Conservation (phyloP, 2,888 invertebrate species). For the Palloptera scutellata region DNA sequence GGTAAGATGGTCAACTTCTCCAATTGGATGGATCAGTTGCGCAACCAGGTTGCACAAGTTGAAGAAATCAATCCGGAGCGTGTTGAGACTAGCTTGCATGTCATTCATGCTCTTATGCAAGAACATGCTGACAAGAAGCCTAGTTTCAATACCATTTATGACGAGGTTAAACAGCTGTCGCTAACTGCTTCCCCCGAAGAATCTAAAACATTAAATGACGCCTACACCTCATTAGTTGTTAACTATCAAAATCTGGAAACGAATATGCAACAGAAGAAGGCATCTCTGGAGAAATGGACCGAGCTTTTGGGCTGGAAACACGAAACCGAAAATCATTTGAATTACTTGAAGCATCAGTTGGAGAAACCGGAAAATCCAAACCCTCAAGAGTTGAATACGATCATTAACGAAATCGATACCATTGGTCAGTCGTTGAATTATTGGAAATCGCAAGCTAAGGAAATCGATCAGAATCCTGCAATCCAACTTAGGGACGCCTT, state of each 20-base stretch:
- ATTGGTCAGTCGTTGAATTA: slow-evolving; percentile 73
- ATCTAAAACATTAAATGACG: slow-evolving; percentile 75
- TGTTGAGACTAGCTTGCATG: slow-evolving; percentile 80
- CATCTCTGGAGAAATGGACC: slow-evolving; percentile 81
- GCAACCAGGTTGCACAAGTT: slow-evolving; percentile 76
- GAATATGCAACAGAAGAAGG: slow-evolving; percentile 77
- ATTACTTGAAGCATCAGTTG: slow-evolving; percentile 81
- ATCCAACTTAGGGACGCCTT: slow-evolving; percentile 76
- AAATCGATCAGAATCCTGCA: slow-evolving; percentile 74
- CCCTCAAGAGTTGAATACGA: slow-evolving; percentile 74
- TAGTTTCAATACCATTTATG: slow-evolving; percentile 78
- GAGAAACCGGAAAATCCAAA: slow-evolving; percentile 76
- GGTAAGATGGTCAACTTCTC: slow-evolving; percentile 80
- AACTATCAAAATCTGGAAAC: slow-evolving; percentile 81
- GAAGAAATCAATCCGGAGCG: slow-evolving; percentile 84
- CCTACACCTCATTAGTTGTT: slow-evolving; percentile 78
- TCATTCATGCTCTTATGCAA: slow-evolving; percentile 80
- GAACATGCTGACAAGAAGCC: slow-evolving; percentile 87
- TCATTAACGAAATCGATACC: slow-evolving; percentile 75
- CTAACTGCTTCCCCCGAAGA: slow-evolving; percentile 77
- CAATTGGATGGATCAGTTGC: slow-evolving; percentile 80
- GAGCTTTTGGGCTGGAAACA: slow-evolving; percentile 84
- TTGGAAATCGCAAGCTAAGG: slow-evolving; percentile 76
- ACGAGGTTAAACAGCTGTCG: slow-evolving; percentile 82
- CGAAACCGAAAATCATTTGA: slow-evolving; percentile 79